Evolutionary conservation across 53 echinoderm and acorn worm genomes (phyloP).

Genomic region (Zoroaster sp.): DNA sequence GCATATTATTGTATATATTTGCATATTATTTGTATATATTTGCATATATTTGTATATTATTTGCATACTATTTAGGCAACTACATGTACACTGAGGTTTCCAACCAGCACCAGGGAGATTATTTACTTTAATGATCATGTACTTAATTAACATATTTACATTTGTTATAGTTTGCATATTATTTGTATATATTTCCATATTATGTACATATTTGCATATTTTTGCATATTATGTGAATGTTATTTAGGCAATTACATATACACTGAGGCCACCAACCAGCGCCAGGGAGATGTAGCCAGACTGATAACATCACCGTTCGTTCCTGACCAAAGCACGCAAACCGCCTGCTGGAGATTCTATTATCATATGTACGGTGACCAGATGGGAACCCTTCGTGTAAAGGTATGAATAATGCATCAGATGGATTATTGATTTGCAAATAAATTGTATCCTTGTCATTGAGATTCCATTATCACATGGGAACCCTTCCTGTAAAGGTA

Average conservation of each 20-base stretch:
- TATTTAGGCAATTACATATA: slow-evolving; percentile 71
- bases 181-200: neutral
- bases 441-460: too few relatives aligned
- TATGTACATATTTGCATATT: neutral
- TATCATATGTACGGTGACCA: slow-evolving; percentile 88
- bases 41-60: too few relatives aligned
- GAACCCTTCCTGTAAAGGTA: too few relatives aligned
- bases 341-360: slow-evolving; percentile 76
- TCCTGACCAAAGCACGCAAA: slow-evolving; percentile 59
- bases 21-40: too few relatives aligned
- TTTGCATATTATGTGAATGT: too few relatives aligned
- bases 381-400: slow-evolving; percentile 65
- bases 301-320: slow-evolving; percentile 60
- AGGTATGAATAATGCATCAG: slow-evolving; percentile 48
- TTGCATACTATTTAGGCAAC: too few relatives aligned
- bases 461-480: too few relatives aligned
- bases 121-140: too few relatives aligned
- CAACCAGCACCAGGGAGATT: too few relatives aligned
- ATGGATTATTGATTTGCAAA: neutral
- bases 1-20: neutral
- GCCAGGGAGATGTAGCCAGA: slow-evolving; percentile 51
- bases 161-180: neutral
- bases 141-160: too few relatives aligned
- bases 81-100: too few relatives aligned
- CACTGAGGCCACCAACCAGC: slow-evolving; percentile 33